A percentile compares a stretch with the other conserved stretches of the same genome.
These are phyloP conservation scores for Meandrina meandrites DNA, from an alignment of 92 coral and sea anemone genomes.

Conservation along the genomic window DNA sequence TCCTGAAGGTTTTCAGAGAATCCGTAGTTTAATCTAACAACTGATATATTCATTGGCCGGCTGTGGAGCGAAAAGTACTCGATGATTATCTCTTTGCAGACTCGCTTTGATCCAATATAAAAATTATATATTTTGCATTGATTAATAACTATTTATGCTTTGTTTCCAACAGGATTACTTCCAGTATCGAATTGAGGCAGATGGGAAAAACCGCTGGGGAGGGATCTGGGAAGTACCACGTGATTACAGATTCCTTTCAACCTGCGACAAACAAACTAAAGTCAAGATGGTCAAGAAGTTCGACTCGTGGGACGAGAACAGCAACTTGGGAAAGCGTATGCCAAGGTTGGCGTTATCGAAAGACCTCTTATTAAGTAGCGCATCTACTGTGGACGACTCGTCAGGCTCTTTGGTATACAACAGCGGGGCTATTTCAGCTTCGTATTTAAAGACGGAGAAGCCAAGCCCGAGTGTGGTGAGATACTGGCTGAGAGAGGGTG, in stretches of 20 bases:
- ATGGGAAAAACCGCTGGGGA: conserved; percentile 56
- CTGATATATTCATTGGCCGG: too few relatives aligned
- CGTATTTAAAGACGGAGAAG: conserved; percentile 42
- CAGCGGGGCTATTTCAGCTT: conserved; percentile 19
- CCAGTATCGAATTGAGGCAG: conserved; percentile 73
- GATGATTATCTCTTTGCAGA: too few relatives aligned
- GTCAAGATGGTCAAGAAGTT: conserved; percentile 54
- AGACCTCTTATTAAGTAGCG: conserved; percentile 40
- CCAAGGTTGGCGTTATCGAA: conserved; percentile 55
- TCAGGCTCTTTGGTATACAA: conserved; percentile 65
- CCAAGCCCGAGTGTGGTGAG: conserved; percentile 62
- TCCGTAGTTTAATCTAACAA: too few relatives aligned
- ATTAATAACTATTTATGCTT: not conserved
- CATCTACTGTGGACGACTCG: conserved; percentile 36
- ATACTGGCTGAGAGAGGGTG: conserved; percentile 75
- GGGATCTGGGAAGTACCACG: conserved; percentile 71
- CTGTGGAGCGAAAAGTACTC: too few relatives aligned
- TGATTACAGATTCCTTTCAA: conserved; percentile 54
- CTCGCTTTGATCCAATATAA: too few relatives aligned
- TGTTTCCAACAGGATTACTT: conserved; percentile 48
- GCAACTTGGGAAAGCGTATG: conserved; percentile 61
- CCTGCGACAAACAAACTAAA: conserved; percentile 51
- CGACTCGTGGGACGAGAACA: conserved; percentile 41
- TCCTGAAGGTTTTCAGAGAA: too few relatives aligned
- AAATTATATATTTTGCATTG: not conserved